Evolutionary conservation across 2,888 invertebrate genomes (phyloP).

Genomic region (Drosophila parthenogenetica): DNA sequence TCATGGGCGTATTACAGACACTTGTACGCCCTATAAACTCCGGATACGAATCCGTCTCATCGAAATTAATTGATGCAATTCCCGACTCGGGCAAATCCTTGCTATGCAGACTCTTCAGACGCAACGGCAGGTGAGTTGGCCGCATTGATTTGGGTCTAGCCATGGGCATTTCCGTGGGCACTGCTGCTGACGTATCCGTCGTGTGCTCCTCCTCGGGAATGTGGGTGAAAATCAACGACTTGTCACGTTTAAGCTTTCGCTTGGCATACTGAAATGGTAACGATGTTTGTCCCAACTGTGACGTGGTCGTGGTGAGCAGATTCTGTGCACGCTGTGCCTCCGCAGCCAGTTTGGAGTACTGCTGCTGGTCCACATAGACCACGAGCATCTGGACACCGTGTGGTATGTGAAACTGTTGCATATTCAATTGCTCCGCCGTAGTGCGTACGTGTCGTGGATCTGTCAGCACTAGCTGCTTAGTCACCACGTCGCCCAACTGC

Average conservation of each 20-base stretch:
- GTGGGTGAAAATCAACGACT: conserved; percentile 92
- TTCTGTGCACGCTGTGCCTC: conserved; percentile 85
- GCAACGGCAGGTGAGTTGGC: conserved; percentile 87
- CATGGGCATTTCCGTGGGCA: conserved; percentile 38
- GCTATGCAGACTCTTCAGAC: conserved; percentile 85
- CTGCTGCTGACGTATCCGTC: not conserved
- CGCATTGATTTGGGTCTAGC: conserved; percentile 82
- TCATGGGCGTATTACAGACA: conserved; percentile 92
- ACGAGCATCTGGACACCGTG: conserved; percentile 92
- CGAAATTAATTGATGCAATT: conserved; percentile 86
- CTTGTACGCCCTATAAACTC: conserved; percentile 90
- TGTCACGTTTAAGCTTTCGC: conserved; percentile 90
- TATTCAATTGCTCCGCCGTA: conserved; percentile 89
- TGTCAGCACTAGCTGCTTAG: conserved; percentile 92
- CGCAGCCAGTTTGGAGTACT: conserved; percentile 86
- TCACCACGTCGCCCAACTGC: conserved; percentile 90
- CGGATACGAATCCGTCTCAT: conserved; percentile 86
- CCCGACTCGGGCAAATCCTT: conserved; percentile 84
- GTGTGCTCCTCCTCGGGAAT: conserved; percentile 89
- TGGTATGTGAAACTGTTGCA: conserved; percentile 90
- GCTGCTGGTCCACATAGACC: conserved; percentile 90
- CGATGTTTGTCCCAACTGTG: conserved; percentile 74
- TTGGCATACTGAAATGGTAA: conserved; percentile 83
- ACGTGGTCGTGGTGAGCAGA: conserved; percentile 72
- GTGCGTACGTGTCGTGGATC: conserved; percentile 94